Conservation (phyloP, 2,113 vertebrate genomes). For the Desmodus rotundus region DNA sequence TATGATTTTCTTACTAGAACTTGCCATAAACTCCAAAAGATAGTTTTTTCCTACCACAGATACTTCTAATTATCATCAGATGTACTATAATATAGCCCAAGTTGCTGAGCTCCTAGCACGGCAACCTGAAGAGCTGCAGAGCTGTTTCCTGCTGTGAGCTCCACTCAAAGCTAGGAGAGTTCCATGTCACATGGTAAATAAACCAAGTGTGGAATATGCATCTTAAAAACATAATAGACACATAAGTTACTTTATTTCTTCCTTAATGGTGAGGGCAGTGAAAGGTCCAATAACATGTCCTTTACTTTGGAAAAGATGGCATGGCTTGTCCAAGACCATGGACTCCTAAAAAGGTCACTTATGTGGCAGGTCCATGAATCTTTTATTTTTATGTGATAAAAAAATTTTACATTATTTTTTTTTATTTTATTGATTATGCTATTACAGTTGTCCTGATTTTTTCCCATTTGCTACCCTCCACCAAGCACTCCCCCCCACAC, state of each 20-base stretch:
- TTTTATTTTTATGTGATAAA: no score
- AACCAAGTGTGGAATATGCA: background rate
- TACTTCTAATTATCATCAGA: background rate
- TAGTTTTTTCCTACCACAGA: background rate
- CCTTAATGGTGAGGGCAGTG: background rate
- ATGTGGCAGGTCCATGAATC: background rate
- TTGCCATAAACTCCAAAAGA: background rate
- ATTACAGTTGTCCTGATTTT: no score
- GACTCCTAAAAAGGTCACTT: background rate
- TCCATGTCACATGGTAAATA: background rate
- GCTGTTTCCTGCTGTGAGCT: background rate
- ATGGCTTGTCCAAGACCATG: background rate
- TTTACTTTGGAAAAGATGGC: background rate
- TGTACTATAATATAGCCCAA: background rate
- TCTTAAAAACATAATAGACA: background rate
- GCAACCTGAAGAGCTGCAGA: background rate
- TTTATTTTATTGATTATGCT: no score
- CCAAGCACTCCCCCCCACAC: no score
- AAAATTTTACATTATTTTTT: no score
- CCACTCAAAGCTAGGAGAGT: background rate
- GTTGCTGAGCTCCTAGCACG: background rate
- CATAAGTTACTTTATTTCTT: background rate
- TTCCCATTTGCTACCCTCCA: no score
- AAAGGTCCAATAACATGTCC: background rate
- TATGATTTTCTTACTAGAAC: background rate